phyloP scores from a whole-genome alignment of 2,888 invertebrate genomes.

The Hymenopus coronatus region DNA sequence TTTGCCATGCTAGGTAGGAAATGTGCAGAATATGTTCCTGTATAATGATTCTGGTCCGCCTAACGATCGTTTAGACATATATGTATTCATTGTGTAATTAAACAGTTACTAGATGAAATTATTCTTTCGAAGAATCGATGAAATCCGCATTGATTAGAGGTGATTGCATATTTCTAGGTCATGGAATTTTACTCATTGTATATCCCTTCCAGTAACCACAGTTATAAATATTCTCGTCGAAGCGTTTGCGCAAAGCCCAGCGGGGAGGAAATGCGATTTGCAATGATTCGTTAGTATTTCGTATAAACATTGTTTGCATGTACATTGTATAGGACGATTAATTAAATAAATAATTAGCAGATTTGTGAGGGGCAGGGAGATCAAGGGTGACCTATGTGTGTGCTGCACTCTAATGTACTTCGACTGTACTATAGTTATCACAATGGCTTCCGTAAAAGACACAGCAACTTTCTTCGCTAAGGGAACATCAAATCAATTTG shows the following conservation, averaged over 20 bases:
- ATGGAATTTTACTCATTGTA: not conserved
- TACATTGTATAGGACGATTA: not conserved
- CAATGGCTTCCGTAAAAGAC: constrained; percentile 82
- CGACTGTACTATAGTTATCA: constrained; percentile 37
- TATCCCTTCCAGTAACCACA: not conserved
- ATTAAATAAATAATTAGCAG: not conserved
- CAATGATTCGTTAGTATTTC: not conserved
- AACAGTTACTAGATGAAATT: no score
- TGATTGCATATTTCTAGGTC: not conserved
- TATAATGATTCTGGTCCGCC: no score
- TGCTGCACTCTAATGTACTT: constrained; percentile 26
- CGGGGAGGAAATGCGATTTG: not conserved
- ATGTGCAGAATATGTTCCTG: no score
- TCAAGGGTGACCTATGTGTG: constrained; percentile 13
- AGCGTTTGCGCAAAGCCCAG: not conserved
- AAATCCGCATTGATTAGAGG: not conserved
- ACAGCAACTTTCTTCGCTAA: constrained; percentile 91
- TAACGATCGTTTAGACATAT: no score
- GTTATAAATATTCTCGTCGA: not conserved
- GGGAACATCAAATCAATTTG: constrained; percentile 78
- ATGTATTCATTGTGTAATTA: no score
- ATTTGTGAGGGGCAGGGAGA: constrained; percentile 1
- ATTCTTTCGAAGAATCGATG: not conserved
- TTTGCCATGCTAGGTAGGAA: no score
- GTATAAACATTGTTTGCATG: not conserved